Conservation (phyloP, 2,888 invertebrate genomes). For the Taenaris catops region DNA sequence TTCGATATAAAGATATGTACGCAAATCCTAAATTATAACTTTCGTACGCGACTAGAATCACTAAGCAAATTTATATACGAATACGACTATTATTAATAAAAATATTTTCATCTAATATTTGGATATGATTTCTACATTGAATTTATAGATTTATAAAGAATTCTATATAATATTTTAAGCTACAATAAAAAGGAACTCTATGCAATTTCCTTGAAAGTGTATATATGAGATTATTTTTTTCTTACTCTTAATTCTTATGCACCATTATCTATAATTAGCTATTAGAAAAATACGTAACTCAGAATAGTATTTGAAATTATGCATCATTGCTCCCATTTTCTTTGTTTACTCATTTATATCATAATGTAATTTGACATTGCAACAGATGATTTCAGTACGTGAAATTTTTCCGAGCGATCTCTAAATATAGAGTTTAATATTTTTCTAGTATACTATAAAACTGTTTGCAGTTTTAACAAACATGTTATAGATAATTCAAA, state of each 20-base stretch:
- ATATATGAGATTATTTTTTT: conserved; percentile 6
- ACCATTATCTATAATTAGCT: conserved; percentile 6
- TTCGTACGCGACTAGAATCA: conserved; percentile 44
- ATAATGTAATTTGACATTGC: no score
- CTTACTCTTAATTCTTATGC: conserved; percentile 17
- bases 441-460: no score
- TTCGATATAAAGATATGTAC: conserved; percentile 60
- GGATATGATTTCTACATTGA: conserved; percentile 13
- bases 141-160: conserved; percentile 7
- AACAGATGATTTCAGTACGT: no score
- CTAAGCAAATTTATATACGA: conserved; percentile 9
- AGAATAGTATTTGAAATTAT: conserved; percentile 24
- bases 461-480: no score
- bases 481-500: no score
- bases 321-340: conserved; percentile 65
- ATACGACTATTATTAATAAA: conserved; percentile 14
- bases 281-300: conserved; percentile 20
- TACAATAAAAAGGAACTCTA: conserved; percentile 11
- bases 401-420: no score
- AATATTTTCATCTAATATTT: conserved; percentile 13
- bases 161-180: conserved; percentile 4
- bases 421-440: no score
- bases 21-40: conserved; percentile 37
- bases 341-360: no score
- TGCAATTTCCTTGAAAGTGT: conserved; percentile 2